Base-by-base conservation (phyloP, 2,797 vertebrate genomes). In the Petrocephalus sullivani region DNA sequence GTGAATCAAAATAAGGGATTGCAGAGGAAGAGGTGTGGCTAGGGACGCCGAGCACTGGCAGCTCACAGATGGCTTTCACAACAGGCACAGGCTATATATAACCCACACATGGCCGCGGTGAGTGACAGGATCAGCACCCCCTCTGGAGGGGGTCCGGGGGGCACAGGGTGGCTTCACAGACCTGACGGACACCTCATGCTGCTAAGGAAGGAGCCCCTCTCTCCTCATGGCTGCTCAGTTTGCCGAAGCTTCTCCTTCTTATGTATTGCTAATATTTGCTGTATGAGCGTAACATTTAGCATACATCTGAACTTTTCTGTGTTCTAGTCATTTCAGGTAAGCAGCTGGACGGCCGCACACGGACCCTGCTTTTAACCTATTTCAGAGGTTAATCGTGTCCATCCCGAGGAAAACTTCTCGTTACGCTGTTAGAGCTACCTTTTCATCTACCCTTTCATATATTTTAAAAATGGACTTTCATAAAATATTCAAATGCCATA, bases 31-130 rank as follows among this genome's bases (percentile, higher is more conserved):
- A 49, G 46, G 46, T 12, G 6, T 8, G 14, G 87, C 14, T 1
- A 37, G 41, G 85, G 58, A 10, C 14, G 37, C n/a, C 23, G 4
- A 53, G 87, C 3, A 60, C 82, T 88, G 10, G 56, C n/a, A 58
- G 82, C 51, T 85, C 82, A 88, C 87, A 88, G 82, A 88, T 88
- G 87, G 87, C 81, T 85, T 83, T 60, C 81, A 88, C 81, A 88
- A 84, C 87, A 88, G 87, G 51, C 58, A 64, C 14, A 58, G 23
- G 21, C 87, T 88, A 88, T 88, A 33, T 88, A 88, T 85, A 88
- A 53, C 87, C 9, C 87, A 85, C 88, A 71, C 41, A 33, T 28
- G 37, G 49, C 75, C 37, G 51, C 1, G 9, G 46, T 88, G 78
- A 88, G 58, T 85, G 87, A 88, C 87, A 71, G 87, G 85, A 46